Evolutionary conservation across 1,140 invertebrate genomes (phyloP).

Genomic region (Eurytemora carolleeae): DNA sequence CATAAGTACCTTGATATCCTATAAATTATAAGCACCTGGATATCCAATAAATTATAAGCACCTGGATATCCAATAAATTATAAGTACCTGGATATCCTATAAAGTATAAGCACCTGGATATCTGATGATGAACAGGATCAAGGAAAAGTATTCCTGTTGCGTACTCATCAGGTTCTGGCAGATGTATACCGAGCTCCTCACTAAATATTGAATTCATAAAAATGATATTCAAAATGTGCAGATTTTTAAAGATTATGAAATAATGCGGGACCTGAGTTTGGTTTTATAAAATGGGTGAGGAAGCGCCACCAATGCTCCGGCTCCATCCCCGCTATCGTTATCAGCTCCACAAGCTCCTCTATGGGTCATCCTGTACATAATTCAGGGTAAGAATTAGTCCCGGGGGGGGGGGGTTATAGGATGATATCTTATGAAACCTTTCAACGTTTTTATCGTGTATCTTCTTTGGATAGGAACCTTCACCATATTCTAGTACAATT

Average conservation of each 20-base stretch:
- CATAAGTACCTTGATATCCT: too few species aligned
- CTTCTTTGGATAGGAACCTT: too few species aligned
- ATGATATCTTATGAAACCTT: too few species aligned
- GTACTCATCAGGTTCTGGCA: constrained; percentile 70
- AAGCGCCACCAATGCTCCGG: constrained; percentile 84
- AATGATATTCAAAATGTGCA: not conserved
- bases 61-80: too few species aligned
- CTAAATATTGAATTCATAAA: constrained; percentile 27
- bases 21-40: too few species aligned
- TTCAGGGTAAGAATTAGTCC: too few species aligned
- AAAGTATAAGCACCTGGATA: too few species aligned
- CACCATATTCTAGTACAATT: too few species aligned
- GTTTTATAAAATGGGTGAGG: constrained; percentile 77
- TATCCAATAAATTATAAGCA: too few species aligned
- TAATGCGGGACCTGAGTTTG: constrained; percentile 44
- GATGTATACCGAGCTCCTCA: constrained; percentile 47
- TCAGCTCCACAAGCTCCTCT: constrained; percentile 94
- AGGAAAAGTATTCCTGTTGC: constrained; percentile 90
- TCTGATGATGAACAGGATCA: constrained; percentile 52
- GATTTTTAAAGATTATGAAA: not conserved
- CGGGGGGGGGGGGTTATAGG: too few species aligned
- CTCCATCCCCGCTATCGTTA: constrained; percentile 95
- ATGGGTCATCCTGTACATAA: constrained; percentile 97
- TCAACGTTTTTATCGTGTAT: too few species aligned
- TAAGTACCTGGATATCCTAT: too few species aligned